Percentiles rank a stretch among this genome's conserved stretches.
Evolutionary conservation across 37 sponge, comb jelly and placozoan species (phyloP).

Genomic region (Geodia barretti): DNA sequence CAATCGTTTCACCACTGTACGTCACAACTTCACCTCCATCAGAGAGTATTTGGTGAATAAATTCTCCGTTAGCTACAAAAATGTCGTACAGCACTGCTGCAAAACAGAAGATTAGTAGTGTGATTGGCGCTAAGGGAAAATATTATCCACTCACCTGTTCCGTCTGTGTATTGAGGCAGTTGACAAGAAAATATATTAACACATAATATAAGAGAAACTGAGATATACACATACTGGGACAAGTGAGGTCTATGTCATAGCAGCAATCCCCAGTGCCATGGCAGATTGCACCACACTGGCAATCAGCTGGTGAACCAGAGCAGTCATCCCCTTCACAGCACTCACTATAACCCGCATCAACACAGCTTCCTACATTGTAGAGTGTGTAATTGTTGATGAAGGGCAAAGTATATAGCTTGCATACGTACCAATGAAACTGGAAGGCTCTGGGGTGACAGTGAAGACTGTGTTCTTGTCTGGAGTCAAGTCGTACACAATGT

Average conservation of each 20-base stretch:
- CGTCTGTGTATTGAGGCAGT: neutral
- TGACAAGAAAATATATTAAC: too few relatives aligned
- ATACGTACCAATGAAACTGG: neutral
- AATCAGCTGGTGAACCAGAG: constrained; percentile 22
- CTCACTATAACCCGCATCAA: neutral
- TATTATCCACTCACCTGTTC: neutral
- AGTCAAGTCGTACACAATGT: constrained; percentile 33
- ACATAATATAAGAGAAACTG: too few relatives aligned
- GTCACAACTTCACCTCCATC: constrained; percentile 2
- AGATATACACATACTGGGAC: neutral
- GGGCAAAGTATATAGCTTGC: too few relatives aligned
- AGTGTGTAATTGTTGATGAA: too few relatives aligned
- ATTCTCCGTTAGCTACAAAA: constrained; percentile 9
- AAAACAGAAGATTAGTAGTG: neutral
- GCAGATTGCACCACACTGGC: constrained; percentile 35
- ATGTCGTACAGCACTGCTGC: neutral
- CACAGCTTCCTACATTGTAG: constrained; percentile 29
- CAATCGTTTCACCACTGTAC: neutral
- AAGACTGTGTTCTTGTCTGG: neutral
- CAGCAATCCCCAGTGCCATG: constrained; percentile 19
- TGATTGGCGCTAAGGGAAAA: neutral
- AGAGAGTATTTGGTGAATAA: constrained; percentile 14
- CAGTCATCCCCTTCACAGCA: constrained; percentile 25
- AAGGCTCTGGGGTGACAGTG: neutral
- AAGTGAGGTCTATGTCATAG: constrained; percentile 3